Evolutionary conservation across 2,113 vertebrate species (phyloP), one percentile per base, ranked within the genome.

Genomic region (Seriola aureovittata): DNA sequence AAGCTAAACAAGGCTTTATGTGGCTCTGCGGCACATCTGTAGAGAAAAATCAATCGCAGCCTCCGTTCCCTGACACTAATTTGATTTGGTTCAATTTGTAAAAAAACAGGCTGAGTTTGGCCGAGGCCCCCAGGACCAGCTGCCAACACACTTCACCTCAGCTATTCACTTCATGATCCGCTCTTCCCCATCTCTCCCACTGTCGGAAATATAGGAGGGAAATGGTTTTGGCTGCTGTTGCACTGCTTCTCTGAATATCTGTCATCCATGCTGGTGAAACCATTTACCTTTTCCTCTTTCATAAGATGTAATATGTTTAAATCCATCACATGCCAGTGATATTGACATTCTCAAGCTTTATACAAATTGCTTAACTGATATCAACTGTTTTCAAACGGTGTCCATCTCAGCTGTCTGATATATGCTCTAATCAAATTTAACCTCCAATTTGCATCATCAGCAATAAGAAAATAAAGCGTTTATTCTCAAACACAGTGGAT

Each of bases 71-170:
- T 80, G 85, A 86, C 88, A 85, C 90, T 93, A 91, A 93, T 92
- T 90, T 90, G 82, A 93, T 93, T 93, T 94, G 78, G 90, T 90
- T 87, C 92, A 90, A 93, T 93, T 90, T 94, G 76, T 91, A 92
- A 87, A 92, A 87, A 90, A 84, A 88, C 76, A 84, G 55, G 63
- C 84, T 73, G 84, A 84, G 86, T 78, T 85, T 81, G 78, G 79
- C 78, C 75, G 44, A 66, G 71, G 76, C 82, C 74, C 62, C 74
- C 44, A 78, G 84, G 69, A 85, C 64, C 86, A 81, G 83, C 89
- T 89, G 85, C 75, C 84, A 83, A 83, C 79, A 81, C 78, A 88
- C 93, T 91, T 88, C 84, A 86, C 64, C 82, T 75, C 73, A 68
- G 25, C 70, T 74, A 66, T 68, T 82, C 46, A 71, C n/a, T 70